These are phyloP conservation scores for Oreocharis arfaki DNA, from an alignment of 2,113 vertebrate genomes.

Conservation along the genomic window DNA sequence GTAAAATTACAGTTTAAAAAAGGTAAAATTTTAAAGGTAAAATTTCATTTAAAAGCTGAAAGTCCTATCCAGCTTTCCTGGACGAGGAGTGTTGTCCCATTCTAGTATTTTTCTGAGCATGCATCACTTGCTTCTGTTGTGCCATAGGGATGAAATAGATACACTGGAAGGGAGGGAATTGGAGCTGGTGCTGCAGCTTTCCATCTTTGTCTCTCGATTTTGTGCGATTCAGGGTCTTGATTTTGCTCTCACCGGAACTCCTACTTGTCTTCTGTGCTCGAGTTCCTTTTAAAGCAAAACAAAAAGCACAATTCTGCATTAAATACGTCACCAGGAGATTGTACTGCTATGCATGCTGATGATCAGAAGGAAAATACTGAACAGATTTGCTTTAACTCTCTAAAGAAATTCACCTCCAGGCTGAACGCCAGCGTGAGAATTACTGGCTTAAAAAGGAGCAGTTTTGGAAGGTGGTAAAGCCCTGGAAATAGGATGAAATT, in stretches of 20 bases:
- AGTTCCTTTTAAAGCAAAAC: neutral
- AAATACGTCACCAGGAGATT: neutral
- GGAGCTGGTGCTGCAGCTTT: neutral
- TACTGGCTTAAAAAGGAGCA: neutral
- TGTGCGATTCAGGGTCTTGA: neutral
- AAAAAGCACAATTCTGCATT: neutral
- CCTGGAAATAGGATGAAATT: neutral
- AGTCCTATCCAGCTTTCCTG: neutral
- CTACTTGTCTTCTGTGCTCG: neutral
- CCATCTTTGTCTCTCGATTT: neutral
- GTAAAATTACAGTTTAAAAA: neutral
- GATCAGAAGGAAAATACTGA: neutral
- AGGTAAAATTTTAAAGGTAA: neutral
- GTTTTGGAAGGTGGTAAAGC: conserved; percentile 18
- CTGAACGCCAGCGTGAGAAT: neutral
- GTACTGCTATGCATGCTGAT: neutral
- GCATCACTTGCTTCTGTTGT: neutral
- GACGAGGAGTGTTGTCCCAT: neutral
- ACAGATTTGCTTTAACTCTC: neutral
- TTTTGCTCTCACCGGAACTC: neutral
- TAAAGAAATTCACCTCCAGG: conserved; percentile 5
- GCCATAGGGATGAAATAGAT: neutral
- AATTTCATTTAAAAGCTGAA: neutral
- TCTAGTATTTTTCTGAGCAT: neutral
- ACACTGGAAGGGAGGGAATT: neutral